These are phyloP conservation scores for Galeopsomyia nigrocyanea DNA, from an alignment of 2,888 invertebrate genomes.

Conservation along the genomic window DNA sequence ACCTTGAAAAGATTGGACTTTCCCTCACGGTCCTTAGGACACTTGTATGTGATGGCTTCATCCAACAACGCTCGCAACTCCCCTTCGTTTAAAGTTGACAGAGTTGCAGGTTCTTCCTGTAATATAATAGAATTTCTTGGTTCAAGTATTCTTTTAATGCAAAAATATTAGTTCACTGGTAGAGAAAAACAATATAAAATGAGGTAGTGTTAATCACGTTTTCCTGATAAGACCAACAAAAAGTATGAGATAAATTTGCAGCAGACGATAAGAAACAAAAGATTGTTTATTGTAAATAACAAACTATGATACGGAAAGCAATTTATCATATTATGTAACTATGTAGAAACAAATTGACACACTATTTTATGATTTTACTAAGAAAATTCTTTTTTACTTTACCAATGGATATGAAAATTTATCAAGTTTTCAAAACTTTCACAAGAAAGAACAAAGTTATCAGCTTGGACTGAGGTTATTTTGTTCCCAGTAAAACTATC, in stretches of 20 bases:
- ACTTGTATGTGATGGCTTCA: slow-evolving; percentile 87
- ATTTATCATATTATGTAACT: slow-evolving; percentile 50
- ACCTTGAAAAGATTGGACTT: slow-evolving; percentile 89
- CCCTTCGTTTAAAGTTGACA: slow-evolving; percentile 78
- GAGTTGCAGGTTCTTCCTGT: slow-evolving; percentile 66
- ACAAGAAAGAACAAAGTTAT: not conserved
- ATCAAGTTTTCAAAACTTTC: not conserved
- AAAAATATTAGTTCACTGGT: slow-evolving; percentile 6
- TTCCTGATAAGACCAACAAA: slow-evolving; percentile 42
- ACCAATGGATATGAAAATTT: slow-evolving; percentile 3
- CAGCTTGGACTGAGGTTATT: not conserved
- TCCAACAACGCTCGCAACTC: slow-evolving; percentile 83
- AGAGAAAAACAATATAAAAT: slow-evolving; percentile 34
- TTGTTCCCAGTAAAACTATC: not conserved
- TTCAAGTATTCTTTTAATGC: slow-evolving; percentile 22
- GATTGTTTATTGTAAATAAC: slow-evolving; percentile 22
- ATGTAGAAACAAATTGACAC: slow-evolving; percentile 30
- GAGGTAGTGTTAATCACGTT: slow-evolving; percentile 34
- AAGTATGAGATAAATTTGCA: slow-evolving; percentile 46
- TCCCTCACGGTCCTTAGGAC: slow-evolving; percentile 87
- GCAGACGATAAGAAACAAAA: slow-evolving; percentile 43
- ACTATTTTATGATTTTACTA: not conserved
- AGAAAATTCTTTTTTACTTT: not conserved
- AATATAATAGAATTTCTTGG: slow-evolving; percentile 38
- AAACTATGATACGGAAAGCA: slow-evolving; percentile 40